These are phyloP conservation scores for Limnephilus lunatus DNA, from an alignment of 2,888 invertebrate species.

Conservation along the genomic window DNA sequence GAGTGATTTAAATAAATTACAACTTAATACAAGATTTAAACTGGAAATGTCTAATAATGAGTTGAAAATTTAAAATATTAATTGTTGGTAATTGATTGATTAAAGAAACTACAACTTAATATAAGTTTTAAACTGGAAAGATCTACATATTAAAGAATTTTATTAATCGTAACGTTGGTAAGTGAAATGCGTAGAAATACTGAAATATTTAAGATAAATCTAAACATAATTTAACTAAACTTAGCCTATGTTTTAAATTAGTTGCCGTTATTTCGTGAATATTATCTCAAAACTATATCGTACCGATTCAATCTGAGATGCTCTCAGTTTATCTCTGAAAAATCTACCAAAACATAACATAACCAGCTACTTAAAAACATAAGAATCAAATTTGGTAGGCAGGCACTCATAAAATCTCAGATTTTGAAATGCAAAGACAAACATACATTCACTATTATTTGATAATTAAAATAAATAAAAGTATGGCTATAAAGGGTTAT, in stretches of 20 bases:
- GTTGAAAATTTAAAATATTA: background rate
- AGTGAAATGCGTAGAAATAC: conserved; percentile 28
- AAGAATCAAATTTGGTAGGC: background rate
- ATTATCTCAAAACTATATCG: background rate
- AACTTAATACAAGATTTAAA: background rate
- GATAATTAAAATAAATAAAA: conserved; percentile 9
- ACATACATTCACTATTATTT: background rate
- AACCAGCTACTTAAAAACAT: background rate
- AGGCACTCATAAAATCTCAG: background rate
- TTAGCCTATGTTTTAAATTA: conserved; percentile 22
- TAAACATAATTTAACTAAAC: conserved; percentile 29
- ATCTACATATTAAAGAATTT: background rate
- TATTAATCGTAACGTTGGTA: background rate
- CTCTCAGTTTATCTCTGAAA: background rate
- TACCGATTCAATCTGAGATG: conserved; percentile 14
- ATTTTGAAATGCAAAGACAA: background rate
- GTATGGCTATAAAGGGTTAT: background rate
- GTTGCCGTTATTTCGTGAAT: conserved; percentile 35
- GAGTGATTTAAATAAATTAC: background rate
- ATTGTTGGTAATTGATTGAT: background rate
- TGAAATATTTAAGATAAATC: conserved; percentile 32
- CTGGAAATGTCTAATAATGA: background rate
- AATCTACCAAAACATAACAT: background rate
- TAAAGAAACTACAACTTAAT: background rate
- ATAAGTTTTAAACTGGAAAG: background rate